Evolutionary conservation across 37 sponge, comb jelly and placozoan species (phyloP), one percentile per base, ranked within the genome.

Genomic region (Crambe crambe): DNA sequence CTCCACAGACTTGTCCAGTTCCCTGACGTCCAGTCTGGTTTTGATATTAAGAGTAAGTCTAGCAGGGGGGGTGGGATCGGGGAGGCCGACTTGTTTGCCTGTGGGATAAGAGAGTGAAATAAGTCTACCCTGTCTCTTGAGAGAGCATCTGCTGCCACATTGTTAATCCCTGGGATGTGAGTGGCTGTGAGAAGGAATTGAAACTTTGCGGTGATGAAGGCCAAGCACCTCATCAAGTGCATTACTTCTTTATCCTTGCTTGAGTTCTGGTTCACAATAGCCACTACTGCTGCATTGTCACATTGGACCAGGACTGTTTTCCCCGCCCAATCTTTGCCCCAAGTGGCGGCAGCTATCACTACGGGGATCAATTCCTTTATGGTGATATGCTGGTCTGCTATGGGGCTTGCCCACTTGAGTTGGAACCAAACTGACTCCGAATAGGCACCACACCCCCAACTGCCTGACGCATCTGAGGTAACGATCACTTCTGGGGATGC

Each of bases 281-380:
- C 42, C 56, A 85, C 76, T 25, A 81, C 82, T 21, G 91, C 82
- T n/a, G n/a, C n/a, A n/a, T n/a, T n/a, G n/a, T n/a, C n/a, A n/a
- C n/a, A n/a, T n/a, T n/a, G n/a, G n/a, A 25, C 31, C 34, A 37
- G 63, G 0, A 91, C 58, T n/a, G 42, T 47, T n/a, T 51, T 43
- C 1, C 79, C 83, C 22, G 0, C 25, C 91, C 87, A 91, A 15
- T 21, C 10, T 2, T 2, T 54, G 10, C 91, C 87, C 91, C 83
- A 91, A 1, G 66, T 37, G 2, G 79, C 87, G 25, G 70, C 74
- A 22, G 83, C 87, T 10, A 81, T 1, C 20, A 90, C 82, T 3
- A 85, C 60, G 0, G 81, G 82, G 36, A 85, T 51, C 37, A 85
- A 39, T 44, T 91, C 91, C 51, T 91, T 91, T 37, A 61, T 22